phyloP scores from a whole-genome alignment of 2,797 vertebrate species.

The Neoniphon sammara region DNA sequence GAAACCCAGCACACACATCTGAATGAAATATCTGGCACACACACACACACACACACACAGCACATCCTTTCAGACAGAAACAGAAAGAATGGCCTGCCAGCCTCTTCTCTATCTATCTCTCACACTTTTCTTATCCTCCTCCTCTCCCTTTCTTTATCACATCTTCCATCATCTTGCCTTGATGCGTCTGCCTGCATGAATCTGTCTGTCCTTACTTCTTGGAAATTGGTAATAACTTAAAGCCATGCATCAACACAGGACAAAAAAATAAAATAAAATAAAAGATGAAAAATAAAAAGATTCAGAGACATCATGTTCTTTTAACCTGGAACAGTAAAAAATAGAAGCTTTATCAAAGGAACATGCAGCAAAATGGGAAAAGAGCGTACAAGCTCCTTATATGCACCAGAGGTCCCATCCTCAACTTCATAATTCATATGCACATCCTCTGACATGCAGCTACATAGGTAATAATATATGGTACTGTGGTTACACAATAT shows the following conservation, averaged over 20 bases:
- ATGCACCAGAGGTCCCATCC: constrained; percentile 13
- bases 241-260: neutral
- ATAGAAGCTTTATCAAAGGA: neutral
- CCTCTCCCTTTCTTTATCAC: too few species aligned
- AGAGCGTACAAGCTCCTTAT: neutral
- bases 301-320: neutral
- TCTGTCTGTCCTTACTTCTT: too few species aligned
- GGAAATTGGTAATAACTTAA: neutral
- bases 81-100: neutral
- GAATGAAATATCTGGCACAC: constrained; percentile 1
- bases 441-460: constrained; percentile 27
- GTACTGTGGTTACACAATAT: constrained; percentile 37
- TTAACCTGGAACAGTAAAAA: neutral
- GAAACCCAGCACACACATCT: neutral
- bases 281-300: neutral
- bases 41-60: constrained; percentile 12
- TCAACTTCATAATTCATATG: constrained; percentile 38
- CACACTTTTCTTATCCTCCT: too few species aligned
- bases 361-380: constrained; percentile 36
- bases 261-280: neutral
- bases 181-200: too few species aligned
- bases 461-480: constrained; percentile 46
- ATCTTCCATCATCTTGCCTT: too few species aligned
- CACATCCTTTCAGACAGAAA: constrained; percentile 12
- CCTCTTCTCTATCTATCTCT: too few species aligned